Evolutionary conservation across 2,797 vertebrate species (phyloP).

Genomic region (Scomberomorus guttatus): DNA sequence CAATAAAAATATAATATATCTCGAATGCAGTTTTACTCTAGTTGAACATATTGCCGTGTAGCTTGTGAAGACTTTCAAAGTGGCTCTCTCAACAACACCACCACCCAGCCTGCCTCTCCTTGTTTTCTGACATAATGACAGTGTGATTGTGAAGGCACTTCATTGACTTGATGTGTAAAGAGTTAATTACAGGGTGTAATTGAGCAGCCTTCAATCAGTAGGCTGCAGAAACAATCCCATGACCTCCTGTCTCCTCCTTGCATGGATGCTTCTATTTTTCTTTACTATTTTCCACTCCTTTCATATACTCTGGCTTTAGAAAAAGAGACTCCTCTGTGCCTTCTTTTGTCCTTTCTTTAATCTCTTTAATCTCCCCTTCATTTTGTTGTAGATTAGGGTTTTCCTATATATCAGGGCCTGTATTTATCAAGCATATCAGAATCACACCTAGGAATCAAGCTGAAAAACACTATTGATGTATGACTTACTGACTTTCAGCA

Average conservation of each 20-base stretch:
- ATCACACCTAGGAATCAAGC: neutral
- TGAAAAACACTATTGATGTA: neutral
- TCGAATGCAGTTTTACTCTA: neutral
- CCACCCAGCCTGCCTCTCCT: constrained; percentile 3
- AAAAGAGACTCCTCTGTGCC: neutral
- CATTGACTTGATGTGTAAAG: constrained; percentile 57
- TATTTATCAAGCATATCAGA: neutral
- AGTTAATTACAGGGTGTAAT: constrained; percentile 65
- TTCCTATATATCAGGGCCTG: neutral
- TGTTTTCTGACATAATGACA: constrained; percentile 50
- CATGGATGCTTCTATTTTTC: constrained; percentile 7
- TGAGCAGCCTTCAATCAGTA: constrained; percentile 56
- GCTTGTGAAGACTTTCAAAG: constrained; percentile 2
- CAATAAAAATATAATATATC: neutral
- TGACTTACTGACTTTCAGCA: too few relatives aligned
- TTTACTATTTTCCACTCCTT: constrained; percentile 1
- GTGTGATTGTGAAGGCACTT: constrained; percentile 54
- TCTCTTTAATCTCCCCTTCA: too few relatives aligned
- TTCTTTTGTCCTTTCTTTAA: neutral
- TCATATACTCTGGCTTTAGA: neutral
- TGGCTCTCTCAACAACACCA: constrained; percentile 7
- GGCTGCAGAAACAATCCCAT: constrained; percentile 47
- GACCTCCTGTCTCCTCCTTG: constrained; percentile 19
- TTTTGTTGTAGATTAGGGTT: neutral
- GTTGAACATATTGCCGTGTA: neutral